Percentiles rank a stretch among this genome's conserved stretches.
phyloP scores from a whole-genome alignment of 2,113 vertebrate genomes.

The Hippolais icterina region DNA sequence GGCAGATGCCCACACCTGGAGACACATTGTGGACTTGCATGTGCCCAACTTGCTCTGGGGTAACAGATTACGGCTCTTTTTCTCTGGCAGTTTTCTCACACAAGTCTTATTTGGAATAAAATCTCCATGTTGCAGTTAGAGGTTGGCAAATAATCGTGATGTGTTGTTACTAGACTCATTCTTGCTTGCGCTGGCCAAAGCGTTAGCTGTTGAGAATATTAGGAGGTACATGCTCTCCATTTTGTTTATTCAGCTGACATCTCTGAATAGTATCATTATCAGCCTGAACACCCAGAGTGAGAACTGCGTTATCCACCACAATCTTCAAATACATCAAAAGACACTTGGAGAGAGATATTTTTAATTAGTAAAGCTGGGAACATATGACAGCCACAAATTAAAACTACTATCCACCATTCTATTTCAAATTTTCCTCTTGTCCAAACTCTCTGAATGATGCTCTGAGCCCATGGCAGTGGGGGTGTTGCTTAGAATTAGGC shows the following conservation, averaged over 20 bases:
- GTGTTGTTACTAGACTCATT: neutral
- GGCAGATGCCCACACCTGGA: neutral
- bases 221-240: neutral
- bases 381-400: neutral
- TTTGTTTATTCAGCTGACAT: neutral
- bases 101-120: neutral
- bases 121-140: neutral
- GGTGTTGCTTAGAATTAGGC: neutral
- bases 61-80: neutral
- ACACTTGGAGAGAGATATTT: neutral
- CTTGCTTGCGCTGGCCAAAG: neutral
- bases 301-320: neutral
- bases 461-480: neutral
- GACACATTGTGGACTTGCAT: accelerated
- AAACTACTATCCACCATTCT: neutral
- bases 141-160: neutral
- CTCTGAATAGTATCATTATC: neutral
- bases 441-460: neutral
- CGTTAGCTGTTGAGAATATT: neutral
- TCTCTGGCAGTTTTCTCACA: neutral
- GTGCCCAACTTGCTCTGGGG: neutral
- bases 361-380: neutral
- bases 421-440: neutral
- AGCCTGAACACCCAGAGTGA: neutral
- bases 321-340: neutral